Evolutionary conservation across 2,113 vertebrate genomes (phyloP).

Genomic region (Oceanites oceanicus): DNA sequence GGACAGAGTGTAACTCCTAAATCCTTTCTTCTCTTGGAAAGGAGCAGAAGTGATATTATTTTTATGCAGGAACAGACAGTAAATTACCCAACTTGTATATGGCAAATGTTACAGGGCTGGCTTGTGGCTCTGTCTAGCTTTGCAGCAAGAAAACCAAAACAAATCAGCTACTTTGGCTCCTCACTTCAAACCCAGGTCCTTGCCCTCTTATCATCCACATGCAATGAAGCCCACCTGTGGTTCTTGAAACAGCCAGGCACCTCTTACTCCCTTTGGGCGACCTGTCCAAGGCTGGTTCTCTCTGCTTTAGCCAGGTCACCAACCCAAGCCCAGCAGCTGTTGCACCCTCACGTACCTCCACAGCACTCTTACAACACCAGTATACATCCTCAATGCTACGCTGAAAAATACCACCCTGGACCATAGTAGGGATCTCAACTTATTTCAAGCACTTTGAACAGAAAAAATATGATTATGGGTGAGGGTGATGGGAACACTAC

Average conservation of each 20-base stretch:
- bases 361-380: neutral
- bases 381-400: neutral
- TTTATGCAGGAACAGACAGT: neutral
- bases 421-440: neutral
- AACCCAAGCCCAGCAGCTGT: neutral
- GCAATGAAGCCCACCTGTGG: neutral
- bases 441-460: neutral
- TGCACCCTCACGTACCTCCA: neutral
- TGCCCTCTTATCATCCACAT: neutral
- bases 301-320: neutral
- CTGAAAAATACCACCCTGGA: neutral
- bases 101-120: neutral
- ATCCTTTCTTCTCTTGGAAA: neutral
- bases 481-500: neutral
- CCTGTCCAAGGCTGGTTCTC: neutral
- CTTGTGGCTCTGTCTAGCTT: neutral
- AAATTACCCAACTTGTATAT: neutral
- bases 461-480: neutral
- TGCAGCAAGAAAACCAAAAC: neutral
- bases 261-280: neutral
- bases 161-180: neutral
- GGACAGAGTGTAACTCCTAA: neutral
- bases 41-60: neutral
- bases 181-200: neutral
- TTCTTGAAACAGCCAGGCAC: neutral